Base-by-base conservation (phyloP, 2,797 vertebrate species). In the Platalea minor region DNA sequence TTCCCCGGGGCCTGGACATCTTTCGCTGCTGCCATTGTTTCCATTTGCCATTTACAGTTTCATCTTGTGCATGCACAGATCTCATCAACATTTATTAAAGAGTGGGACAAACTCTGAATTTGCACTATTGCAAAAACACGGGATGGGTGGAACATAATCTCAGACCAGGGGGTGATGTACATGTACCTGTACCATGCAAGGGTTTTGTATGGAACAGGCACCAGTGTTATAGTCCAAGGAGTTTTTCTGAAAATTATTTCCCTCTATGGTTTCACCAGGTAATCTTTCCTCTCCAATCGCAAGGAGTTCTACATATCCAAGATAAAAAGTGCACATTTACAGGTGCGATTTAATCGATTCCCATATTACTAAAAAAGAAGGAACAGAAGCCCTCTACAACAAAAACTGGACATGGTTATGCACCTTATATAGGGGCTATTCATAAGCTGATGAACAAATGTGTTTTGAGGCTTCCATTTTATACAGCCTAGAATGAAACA, bases 131-230 rank as follows among this genome's bases (percentile, higher is more conserved):
- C 46, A 76, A 74, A 92, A 89, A 54, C 0, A 0, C 43, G 19
- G 21, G 37, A 48, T 41, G 43, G 7, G 11, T 53, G 31, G 56
- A 80, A 51, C 19, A 9, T 24, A 78, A 2, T 65, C 59, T 63
- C 24, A 19, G 46, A 26, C 23, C 1, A 0, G 7, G 7, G 5
- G 2, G 2, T 72, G n/a, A 50, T 7, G 17, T 68, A 21, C 0
- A 0, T 24, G n/a, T 45, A 41, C 45, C 11, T 68, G 29, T n/a
- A 50, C 21, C 12, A 14, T 57, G 63, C 8, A 45, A 90, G 7
- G 17, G 2, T 9, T 78, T 56, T 63, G 7, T 75, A 26, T 35
- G 41, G 20, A 83, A 45, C 28, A 16, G n/a, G 24, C 43, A 72
- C 7, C 33, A 39, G 11, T n/a, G 17, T 11, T 68, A 37, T 41